phyloP scores from a whole-genome alignment of 1,140 invertebrate species.

The Campoletis sonorensis region DNA sequence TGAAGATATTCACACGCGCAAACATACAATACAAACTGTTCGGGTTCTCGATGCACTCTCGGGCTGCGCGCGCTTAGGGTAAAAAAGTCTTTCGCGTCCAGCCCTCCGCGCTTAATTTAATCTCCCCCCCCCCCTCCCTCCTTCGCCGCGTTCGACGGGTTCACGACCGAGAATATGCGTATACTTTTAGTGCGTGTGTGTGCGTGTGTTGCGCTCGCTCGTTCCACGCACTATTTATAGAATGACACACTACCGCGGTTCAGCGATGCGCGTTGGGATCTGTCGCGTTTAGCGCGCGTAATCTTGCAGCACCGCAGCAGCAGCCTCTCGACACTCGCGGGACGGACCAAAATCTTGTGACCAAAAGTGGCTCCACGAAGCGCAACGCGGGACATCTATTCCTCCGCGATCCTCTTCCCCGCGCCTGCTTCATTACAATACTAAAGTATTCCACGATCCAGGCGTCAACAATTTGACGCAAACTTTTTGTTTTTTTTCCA shows the following conservation, averaged over 20 bases:
- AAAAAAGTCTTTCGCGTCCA: constrained; percentile 53
- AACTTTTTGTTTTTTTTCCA: background rate
- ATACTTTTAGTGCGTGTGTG: constrained; percentile 43
- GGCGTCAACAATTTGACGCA: background rate
- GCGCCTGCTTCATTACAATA: background rate
- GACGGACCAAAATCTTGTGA: constrained; percentile 59
- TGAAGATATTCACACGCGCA: constrained; percentile 54
- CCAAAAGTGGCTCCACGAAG: constrained; percentile 59
- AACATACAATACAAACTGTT: constrained; percentile 33
- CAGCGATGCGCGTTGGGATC: constrained; percentile 64
- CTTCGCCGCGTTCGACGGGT: constrained; percentile 65
- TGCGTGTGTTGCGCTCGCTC: constrained; percentile 29
- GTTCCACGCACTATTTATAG: constrained; percentile 73
- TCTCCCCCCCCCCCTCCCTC: constrained; percentile 50
- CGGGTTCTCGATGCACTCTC: constrained; percentile 27
- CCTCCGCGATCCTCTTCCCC: background rate
- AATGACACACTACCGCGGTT: constrained; percentile 74
- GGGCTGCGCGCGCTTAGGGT: background rate
- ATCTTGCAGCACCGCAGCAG: too few species aligned
- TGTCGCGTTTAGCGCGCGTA: constrained; percentile 41
- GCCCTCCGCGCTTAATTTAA: constrained; percentile 62
- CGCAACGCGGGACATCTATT: constrained; percentile 8
- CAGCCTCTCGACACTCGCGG: constrained; percentile 51
- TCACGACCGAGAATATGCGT: constrained; percentile 70
- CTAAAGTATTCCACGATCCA: background rate